Conservation (phyloP, 2,797 vertebrate species). For the Aulostomus chinensis region DNA sequence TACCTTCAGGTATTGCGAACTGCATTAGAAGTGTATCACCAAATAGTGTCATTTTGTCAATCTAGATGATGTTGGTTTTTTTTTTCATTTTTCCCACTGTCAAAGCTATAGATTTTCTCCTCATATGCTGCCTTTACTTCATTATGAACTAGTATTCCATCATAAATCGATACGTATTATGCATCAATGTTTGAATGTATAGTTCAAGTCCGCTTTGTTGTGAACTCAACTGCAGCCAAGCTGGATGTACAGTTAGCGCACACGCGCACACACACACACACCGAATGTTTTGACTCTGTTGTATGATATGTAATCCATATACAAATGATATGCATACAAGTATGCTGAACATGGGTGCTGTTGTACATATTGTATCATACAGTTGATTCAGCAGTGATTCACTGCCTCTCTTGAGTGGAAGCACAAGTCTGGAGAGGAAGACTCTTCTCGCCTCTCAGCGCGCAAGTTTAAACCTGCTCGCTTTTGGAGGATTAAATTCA, state of each 20-base stretch:
- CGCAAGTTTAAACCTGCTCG: conserved; percentile 12
- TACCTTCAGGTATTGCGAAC: too few relatives aligned
- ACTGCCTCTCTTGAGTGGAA: conserved; percentile 59
- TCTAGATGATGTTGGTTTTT: too few relatives aligned
- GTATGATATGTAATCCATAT: conserved; percentile 54
- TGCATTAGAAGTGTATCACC: conserved; percentile 40
- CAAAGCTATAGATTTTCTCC: conserved; percentile 37
- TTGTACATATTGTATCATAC: conserved; percentile 68
- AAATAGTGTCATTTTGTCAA: too few relatives aligned
- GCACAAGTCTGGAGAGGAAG: conserved; percentile 56
- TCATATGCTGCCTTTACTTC: conserved; percentile 45
- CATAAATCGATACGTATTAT: conserved; percentile 43
- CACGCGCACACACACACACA: conserved; percentile 14
- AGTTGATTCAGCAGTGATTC: conserved; percentile 43
- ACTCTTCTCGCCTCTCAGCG: conserved; percentile 24
- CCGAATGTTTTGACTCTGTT: conserved; percentile 39
- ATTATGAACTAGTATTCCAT: conserved; percentile 27
- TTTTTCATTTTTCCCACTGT: conserved; percentile 48
- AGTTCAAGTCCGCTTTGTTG: conserved; percentile 29
- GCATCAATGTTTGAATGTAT: conserved; percentile 64
- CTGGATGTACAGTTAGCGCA: conserved; percentile 38
- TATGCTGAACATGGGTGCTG: conserved; percentile 69
- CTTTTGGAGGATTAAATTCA: conserved; percentile 4
- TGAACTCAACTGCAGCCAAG: conserved; percentile 14
- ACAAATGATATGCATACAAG: conserved; percentile 52